Base-by-base conservation (phyloP, 2,888 invertebrate species). In the Athetis lepigone region DNA sequence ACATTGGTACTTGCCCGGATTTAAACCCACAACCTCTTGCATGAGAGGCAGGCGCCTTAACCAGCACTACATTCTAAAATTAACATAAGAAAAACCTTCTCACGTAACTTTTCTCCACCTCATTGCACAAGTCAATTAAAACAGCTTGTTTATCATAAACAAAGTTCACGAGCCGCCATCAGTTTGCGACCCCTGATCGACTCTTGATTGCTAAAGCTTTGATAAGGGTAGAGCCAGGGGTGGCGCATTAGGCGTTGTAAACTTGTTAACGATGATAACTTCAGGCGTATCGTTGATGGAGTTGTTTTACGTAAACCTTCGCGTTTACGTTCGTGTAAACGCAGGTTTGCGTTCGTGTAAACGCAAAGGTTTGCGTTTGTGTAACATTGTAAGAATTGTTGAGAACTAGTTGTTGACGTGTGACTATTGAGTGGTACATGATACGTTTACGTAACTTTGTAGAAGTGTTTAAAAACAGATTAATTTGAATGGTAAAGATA, bases 261-360 rank as follows among this genome's bases (percentile, higher is more conserved):
- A 76, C 59, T 71, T 47, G 62, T 56, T 79, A 77, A 71, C 68
- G 62, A 60, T 62, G 75, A 70, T 70, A 70, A 58, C 58, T 75
- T 75, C 27, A 19, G 25, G 43, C 27, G 54, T 70, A 27, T 63
- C 55, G 42, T 39, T 61, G 36, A 75, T 56, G 40, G 39, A 63
- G 40, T 71, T 25, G 46, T 55, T 74, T 52, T 21, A 33, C 4
- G 27, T 40, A 43, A 61, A 64, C 11, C n/a, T n/a, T n/a, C n/a
- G n/a, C n/a, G n/a, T n/a, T n/a, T n/a, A n/a, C n/a, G n/a, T n/a
- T n/a, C n/a, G n/a, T n/a, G n/a, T n/a, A n/a, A n/a, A n/a, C n/a
- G n/a, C n/a, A n/a, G n/a, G n/a, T n/a, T n/a, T n/a, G n/a, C n/a
- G n/a, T n/a, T n/a, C n/a, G n/a, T n/a, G n/a, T n/a, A n/a, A n/a